Evolutionary conservation across 2,797 vertebrate species (phyloP).

Genomic region (Spondyliosoma cantharus): DNA sequence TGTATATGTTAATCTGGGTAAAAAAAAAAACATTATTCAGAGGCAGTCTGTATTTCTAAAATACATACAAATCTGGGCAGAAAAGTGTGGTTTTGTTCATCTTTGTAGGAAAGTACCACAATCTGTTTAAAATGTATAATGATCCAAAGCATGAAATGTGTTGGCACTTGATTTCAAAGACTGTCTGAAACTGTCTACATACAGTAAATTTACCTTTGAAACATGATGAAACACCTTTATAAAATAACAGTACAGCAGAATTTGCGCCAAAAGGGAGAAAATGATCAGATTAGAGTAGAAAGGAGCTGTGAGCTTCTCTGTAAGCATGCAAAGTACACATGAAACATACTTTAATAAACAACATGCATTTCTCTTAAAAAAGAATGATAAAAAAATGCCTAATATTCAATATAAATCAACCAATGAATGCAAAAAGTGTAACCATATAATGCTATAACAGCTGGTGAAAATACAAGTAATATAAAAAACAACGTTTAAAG

Average conservation of each 20-base stretch:
- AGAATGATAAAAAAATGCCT: conserved; percentile 16
- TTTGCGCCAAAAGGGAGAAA: conserved; percentile 42
- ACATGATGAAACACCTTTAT: conserved; percentile 17
- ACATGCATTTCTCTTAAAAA: conserved; percentile 64
- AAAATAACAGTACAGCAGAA: conserved; percentile 64
- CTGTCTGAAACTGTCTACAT: conserved; percentile 24
- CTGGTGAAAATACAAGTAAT: conserved; percentile 51
- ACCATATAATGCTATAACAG: conserved; percentile 43
- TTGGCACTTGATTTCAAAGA: conserved; percentile 19
- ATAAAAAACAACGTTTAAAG: conserved; percentile 14
- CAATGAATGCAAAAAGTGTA: conserved; percentile 43
- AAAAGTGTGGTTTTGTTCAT: neutral
- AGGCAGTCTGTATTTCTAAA: conserved; percentile 5
- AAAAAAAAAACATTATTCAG: neutral
- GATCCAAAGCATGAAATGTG: neutral
- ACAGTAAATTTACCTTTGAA: conserved; percentile 42
- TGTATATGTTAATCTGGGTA: neutral
- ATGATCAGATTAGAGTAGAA: conserved; percentile 17
- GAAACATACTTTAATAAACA: conserved; percentile 56
- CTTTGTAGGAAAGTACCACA: neutral
- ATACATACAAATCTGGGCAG: neutral
- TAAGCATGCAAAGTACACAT: conserved; percentile 59
- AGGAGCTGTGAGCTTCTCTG: conserved; percentile 43
- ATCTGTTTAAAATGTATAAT: conserved; percentile 1
- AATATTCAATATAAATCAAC: conserved; percentile 35